A percentile compares a stretch with the other conserved stretches of the same genome.
Conservation (phyloP, 2,797 vertebrate genomes). For the Enteromius afrohamiltoni region DNA sequence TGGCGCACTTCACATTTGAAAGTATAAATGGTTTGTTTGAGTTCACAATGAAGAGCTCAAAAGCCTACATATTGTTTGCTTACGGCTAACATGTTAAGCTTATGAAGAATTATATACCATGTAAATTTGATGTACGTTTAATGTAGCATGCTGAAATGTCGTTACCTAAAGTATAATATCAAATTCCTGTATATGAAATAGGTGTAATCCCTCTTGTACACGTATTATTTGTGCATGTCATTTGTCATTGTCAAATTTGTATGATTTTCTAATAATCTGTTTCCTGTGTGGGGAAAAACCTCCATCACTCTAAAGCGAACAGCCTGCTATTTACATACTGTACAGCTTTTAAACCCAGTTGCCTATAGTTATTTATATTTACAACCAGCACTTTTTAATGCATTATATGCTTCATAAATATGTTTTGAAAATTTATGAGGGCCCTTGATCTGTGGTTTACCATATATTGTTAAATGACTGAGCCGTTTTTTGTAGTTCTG, state of each 20-base stretch:
- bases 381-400: conserved; percentile 17
- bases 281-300: conserved; percentile 26
- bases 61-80: background rate
- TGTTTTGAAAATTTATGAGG: background rate
- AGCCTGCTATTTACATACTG: conserved; percentile 6
- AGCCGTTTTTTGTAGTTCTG: background rate
- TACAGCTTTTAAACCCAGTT: conserved; percentile 6
- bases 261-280: conserved; percentile 42
- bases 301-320: background rate
- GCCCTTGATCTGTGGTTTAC: conserved; percentile 1
- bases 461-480: background rate
- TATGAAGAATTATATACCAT: conserved; percentile 2
- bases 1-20: background rate
- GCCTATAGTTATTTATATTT: conserved; percentile 27
- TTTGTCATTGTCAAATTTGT: conserved; percentile 36
- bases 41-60: conserved; percentile 4
- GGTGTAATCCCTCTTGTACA: conserved; percentile 30
- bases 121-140: conserved; percentile 10
- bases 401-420: conserved; percentile 30
- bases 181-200: conserved; percentile 14
- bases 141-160: conserved; percentile 27
- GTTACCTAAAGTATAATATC: conserved; percentile 23
- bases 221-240: conserved; percentile 5
- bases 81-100: conserved; percentile 17
- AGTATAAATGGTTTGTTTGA: conserved; percentile 13